A percentile compares a stretch with the other conserved stretches of the same genome.
These are phyloP conservation scores for Cryptus armator DNA, from an alignment of 2,888 invertebrate genomes.

Conservation along the genomic window DNA sequence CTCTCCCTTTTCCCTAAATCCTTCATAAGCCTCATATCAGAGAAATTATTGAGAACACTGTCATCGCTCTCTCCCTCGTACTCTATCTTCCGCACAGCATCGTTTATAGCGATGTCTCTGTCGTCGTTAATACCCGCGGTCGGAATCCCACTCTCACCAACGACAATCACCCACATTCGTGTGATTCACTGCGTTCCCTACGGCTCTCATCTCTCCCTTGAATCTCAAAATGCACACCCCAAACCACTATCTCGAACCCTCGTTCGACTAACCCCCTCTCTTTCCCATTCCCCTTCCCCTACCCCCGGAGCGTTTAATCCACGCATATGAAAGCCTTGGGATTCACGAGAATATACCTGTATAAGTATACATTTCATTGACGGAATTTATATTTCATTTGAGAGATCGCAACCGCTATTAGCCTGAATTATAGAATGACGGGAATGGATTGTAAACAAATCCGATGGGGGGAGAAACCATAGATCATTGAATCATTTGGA, in stretches of 20 bases:
- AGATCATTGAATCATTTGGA: no score
- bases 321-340: constrained; percentile 31
- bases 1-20: constrained; percentile 57
- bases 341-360: constrained; percentile 18
- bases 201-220: constrained; percentile 11
- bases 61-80: constrained; percentile 20
- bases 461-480: background rate
- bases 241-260: constrained; percentile 6
- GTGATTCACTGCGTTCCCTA: constrained; percentile 50
- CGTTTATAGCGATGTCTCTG: background rate
- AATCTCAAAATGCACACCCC: constrained; percentile 22
- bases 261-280: background rate
- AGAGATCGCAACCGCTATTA: background rate
- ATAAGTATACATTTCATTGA: background rate
- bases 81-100: constrained; percentile 11
- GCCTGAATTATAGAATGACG: background rate
- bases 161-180: constrained; percentile 46
- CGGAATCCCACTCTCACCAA: constrained; percentile 43
- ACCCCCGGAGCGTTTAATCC: constrained; percentile 19
- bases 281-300: no score
- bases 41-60: constrained; percentile 72
- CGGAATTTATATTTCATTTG: constrained; percentile 26
- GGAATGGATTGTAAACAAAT: background rate
- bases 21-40: constrained; percentile 74
- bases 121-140: constrained; percentile 53